Evolutionary conservation across 2,113 vertebrate species (phyloP), one percentile per base, ranked within the genome.

Genomic region (Rhinolophus sinicus): DNA sequence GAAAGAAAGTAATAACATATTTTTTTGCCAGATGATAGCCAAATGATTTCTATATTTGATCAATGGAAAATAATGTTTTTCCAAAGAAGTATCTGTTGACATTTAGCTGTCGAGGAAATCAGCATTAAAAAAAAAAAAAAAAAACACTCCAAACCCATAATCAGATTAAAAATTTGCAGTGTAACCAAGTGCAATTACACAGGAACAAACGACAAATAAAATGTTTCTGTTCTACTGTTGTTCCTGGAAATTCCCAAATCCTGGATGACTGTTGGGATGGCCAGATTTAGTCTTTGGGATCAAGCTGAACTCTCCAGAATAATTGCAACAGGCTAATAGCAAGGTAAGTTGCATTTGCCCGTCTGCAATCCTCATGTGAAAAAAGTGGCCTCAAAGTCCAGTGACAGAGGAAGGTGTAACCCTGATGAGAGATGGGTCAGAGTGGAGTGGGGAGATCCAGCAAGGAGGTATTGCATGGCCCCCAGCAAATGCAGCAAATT

Each of bases 301-400:
- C 87, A n/a, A 83, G 67, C 90, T 83, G 85, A 97, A 97, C 94
- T 95, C 70, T 84, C 94, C 86, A 95, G 80, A 97, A 22, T 96
- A 96, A 96, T 96, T 95, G 90, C 86, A 95, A 95, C 93, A 94
- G 85, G 92, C 98, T 97, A 97, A 97, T 90, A 96, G 86, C 97
- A 92, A 97, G 98, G 86, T 97, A 97, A 62, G 90, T 98, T 98
- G 97, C 90, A 75, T 95, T 97, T 90, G 96, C 96, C 82, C 58
- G 0, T 97, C 97, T 97, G 88, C 96, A 98, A 97, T 97, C 92
- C 96, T 96, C 95, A 80, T 95, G 95, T 95, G 90, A n/a, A 85
- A 85, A 84, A 81, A 97, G 64, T 11, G 88, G 93, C 97, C 81
- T 62, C 62, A 0, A 2, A 95, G 93, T 15, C 73, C 91, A 22